phyloP scores from a whole-genome alignment of 2,113 vertebrate genomes.

The Brachyistius frenatus region DNA sequence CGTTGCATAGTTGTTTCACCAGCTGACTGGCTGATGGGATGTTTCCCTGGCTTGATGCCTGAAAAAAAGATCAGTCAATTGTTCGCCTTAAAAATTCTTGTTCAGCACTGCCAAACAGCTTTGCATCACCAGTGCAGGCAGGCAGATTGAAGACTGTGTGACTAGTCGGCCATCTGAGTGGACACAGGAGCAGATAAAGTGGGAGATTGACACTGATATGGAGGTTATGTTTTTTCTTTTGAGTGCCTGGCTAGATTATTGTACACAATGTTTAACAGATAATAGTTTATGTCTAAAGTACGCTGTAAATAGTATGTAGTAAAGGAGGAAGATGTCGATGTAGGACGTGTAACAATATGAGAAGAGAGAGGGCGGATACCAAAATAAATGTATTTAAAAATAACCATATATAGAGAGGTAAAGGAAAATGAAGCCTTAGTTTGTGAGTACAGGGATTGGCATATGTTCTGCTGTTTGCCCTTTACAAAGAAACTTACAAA shows the following conservation, averaged over 20 bases:
- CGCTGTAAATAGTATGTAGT: background rate
- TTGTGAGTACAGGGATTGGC: too few species aligned
- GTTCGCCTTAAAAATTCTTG: background rate
- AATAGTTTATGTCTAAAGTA: background rate
- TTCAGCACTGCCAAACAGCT: background rate
- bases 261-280: background rate
- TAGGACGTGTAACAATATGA: too few species aligned
- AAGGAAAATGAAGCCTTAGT: too few species aligned
- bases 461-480: too few species aligned
- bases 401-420: too few species aligned
- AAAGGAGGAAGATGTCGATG: background rate
- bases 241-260: conserved; percentile 2
- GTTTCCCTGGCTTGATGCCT: background rate
- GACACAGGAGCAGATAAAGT: conserved; percentile 24
- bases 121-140: background rate
- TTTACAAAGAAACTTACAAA: too few species aligned
- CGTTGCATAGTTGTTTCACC: background rate
- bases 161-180: conserved; percentile 1
- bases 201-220: conserved; percentile 26
- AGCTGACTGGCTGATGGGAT: background rate
- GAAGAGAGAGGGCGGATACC: background rate
- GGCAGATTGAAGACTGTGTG: background rate
- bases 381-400: too few species aligned
- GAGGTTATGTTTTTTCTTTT: background rate
- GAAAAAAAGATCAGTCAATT: background rate